Evolutionary conservation across 1,140 invertebrate species (phyloP), one percentile per base, ranked within the genome.

Genomic region (Aphelinus certus): DNA sequence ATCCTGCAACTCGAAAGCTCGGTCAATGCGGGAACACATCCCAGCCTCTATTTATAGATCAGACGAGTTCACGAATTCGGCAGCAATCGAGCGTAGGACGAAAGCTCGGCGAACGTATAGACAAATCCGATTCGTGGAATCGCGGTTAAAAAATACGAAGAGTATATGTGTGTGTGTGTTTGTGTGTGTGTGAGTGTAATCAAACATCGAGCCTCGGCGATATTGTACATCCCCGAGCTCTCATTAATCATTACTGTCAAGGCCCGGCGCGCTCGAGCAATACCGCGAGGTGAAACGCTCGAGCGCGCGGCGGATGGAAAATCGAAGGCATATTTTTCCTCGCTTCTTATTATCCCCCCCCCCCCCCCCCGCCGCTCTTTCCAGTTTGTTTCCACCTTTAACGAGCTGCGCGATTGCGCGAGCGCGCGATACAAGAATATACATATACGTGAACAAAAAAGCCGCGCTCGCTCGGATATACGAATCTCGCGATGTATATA

Each of bases 1-100:
- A 69, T 82, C 79, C 85, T 86, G 58, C 43, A 78, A 78, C 7
- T 2, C 26, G 26, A 26, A 26, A 26, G 26, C 26, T 26, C 26
- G 26, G 26, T 26, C 26, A 26, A 26, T 26, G 26, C 26, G 26
- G 26, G 26, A 26, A 26, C 26, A 26, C 26, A 26, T 26, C 26
- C 26, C 26, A 0, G 26, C 26, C 26, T 26, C 26, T 26, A 26
- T 26, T 26, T 26, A 26, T 26, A 26, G 26, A 26, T 26, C 26
- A 26, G 26, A 26, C 26, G 26, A 26, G 26, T 26, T 26, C 26
- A 26, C 26, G 26, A 26, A 26, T 26, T 26, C 26, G 26, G 26
- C 26, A 26, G 26, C 26, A 0, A 26, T 26, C 26, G 26, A 26
- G 26, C 26, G 26, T 26, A 26, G 0, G 26, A 26, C 26, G 26